phyloP scores from a whole-genome alignment of 1,140 invertebrate species.

The Pogonognathellus flavescens region DNA sequence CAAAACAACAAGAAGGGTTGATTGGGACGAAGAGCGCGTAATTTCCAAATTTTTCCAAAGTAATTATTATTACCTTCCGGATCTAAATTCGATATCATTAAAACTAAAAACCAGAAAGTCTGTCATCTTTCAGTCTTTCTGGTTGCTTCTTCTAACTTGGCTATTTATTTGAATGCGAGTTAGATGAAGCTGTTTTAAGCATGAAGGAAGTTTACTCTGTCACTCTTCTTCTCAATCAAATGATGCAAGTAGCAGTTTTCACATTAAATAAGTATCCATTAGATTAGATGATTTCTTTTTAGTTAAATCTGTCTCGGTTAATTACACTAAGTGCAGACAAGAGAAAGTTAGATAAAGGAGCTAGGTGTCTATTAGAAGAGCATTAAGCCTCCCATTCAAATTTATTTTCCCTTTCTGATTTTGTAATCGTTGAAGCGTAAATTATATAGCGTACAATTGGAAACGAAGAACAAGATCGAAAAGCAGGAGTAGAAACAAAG shows the following conservation, averaged over 20 bases:
- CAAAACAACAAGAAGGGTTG: too few species aligned
- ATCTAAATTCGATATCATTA: too few species aligned
- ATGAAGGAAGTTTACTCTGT: background rate
- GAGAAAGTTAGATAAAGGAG: slow-evolving; percentile 18
- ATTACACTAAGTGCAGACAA: slow-evolving; percentile 28
- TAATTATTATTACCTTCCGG: too few species aligned
- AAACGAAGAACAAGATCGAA: slow-evolving; percentile 39
- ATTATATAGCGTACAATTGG: slow-evolving; percentile 37
- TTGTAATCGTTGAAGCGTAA: slow-evolving; percentile 17
- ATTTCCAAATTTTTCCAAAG: too few species aligned
- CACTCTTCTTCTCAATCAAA: slow-evolving; percentile 24
- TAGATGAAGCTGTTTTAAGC: background rate
- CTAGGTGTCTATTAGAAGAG: slow-evolving; percentile 10
- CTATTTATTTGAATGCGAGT: background rate
- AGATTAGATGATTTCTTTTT: slow-evolving; percentile 29
- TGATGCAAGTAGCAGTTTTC: slow-evolving; percentile 31
- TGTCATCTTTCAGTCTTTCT: background rate
- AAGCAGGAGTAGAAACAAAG: slow-evolving; percentile 43
- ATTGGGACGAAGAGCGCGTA: too few species aligned
- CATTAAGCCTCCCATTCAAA: slow-evolving; percentile 44
- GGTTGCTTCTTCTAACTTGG: background rate
- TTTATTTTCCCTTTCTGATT: slow-evolving; percentile 50
- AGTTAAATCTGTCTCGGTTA: slow-evolving; percentile 25
- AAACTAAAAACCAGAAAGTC: too few species aligned
- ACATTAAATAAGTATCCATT: slow-evolving; percentile 26